Evolutionary conservation across 2,888 invertebrate genomes (phyloP).

Genomic region (Muschampia staudingeri): DNA sequence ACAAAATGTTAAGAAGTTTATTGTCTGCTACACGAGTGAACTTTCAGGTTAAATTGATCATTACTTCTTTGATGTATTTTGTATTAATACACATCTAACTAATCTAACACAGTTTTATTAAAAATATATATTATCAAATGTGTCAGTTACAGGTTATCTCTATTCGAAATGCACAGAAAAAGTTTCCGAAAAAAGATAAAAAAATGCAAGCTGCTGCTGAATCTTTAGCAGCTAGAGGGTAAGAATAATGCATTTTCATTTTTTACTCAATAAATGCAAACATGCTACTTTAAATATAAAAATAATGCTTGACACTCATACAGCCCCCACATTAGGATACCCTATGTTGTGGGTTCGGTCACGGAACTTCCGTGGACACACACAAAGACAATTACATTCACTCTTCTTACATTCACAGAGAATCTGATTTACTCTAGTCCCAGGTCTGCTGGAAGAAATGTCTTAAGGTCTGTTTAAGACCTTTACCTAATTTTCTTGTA

Average conservation of each 20-base stretch:
- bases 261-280: background rate
- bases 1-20: slow-evolving; percentile 73
- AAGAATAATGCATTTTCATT: slow-evolving; percentile 59
- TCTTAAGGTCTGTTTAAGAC: too few relatives aligned
- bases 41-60: slow-evolving; percentile 80
- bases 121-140: background rate
- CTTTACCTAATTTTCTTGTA: too few relatives aligned
- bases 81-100: background rate
- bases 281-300: too few relatives aligned
- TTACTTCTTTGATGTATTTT: background rate
- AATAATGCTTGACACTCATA: too few relatives aligned
- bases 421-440: too few relatives aligned
- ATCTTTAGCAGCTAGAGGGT: slow-evolving; percentile 94
- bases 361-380: too few relatives aligned
- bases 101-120: background rate
- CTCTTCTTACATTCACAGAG: too few relatives aligned
- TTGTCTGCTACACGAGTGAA: slow-evolving; percentile 73
- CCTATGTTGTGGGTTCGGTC: too few relatives aligned
- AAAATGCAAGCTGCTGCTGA: slow-evolving; percentile 90
- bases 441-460: too few relatives aligned
- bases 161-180: slow-evolving; percentile 80
- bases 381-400: too few relatives aligned
- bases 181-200: slow-evolving; percentile 84
- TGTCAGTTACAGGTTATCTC: slow-evolving; percentile 73
- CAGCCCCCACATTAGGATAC: too few relatives aligned